These are phyloP conservation scores for Poeciliopsis turneri DNA, from an alignment of 2,797 vertebrate genomes.

Conservation along the genomic window DNA sequence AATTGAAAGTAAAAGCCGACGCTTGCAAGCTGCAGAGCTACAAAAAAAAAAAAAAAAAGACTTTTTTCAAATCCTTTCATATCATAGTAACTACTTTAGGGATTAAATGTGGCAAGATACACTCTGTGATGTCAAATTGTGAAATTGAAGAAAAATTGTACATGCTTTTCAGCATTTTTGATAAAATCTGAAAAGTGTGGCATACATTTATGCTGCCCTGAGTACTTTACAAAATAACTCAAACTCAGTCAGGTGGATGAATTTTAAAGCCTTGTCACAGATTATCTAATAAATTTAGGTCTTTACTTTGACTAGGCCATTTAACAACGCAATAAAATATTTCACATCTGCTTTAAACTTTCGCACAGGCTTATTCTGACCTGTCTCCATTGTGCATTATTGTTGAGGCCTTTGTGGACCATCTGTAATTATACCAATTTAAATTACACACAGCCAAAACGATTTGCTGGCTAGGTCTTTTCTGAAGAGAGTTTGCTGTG, in stretches of 20 bases:
- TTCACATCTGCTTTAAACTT: neutral
- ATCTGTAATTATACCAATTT: neutral
- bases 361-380: neutral
- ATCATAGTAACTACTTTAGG: neutral
- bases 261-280: neutral
- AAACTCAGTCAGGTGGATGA: neutral
- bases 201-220: neutral
- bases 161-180: neutral
- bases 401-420: neutral
- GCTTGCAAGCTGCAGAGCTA: slow-evolving; percentile 4
- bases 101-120: neutral
- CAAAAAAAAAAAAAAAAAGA: neutral
- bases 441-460: neutral
- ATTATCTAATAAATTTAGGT: neutral
- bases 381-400: neutral
- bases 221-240: neutral
- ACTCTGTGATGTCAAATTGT: neutral
- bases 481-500: neutral
- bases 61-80: neutral
- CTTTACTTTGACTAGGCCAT: neutral
- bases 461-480: neutral
- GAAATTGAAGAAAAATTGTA: neutral
- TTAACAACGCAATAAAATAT: neutral
- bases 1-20: neutral
- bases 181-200: neutral